These are phyloP conservation scores for Pyrocephalus nanus DNA, from an alignment of 2,797 vertebrate species.

Conservation along the genomic window DNA sequence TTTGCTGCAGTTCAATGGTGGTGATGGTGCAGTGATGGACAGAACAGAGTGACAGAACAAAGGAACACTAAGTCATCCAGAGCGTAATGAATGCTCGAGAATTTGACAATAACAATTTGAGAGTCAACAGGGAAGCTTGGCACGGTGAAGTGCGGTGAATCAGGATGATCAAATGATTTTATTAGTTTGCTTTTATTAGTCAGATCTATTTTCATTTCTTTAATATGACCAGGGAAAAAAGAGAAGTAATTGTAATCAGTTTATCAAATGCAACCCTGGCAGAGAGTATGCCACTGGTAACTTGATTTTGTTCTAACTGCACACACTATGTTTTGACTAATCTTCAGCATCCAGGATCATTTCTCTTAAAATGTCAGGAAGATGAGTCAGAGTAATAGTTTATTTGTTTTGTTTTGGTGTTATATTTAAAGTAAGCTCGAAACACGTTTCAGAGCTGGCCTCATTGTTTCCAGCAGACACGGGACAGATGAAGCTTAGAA, in stretches of 20 bases:
- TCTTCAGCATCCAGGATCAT: not conserved
- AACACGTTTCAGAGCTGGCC: not conserved
- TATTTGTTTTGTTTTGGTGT: conserved; percentile 16
- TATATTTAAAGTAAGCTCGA: conserved; percentile 32
- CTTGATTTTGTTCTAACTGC: conserved; percentile 47
- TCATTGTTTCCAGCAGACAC: conserved; percentile 4
- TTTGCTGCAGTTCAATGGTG: not conserved
- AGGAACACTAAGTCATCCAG: conserved; percentile 48
- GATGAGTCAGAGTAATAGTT: not conserved
- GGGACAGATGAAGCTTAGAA: conserved; percentile 29
- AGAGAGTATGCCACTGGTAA: conserved; percentile 42
- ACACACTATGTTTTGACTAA: conserved; percentile 30
- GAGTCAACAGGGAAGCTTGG: conserved; percentile 79
- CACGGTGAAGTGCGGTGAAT: conserved; percentile 73
- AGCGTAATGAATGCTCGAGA: conserved; percentile 65
- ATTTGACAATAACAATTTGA: conserved; percentile 78
- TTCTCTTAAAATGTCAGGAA: conserved; percentile 9
- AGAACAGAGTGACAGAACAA: conserved; percentile 25
- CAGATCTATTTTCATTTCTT: conserved; percentile 79
- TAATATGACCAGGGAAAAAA: conserved; percentile 75
- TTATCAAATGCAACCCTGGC: conserved; percentile 70
- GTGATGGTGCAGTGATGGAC: conserved; percentile 51
- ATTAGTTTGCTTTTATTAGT: conserved; percentile 82
- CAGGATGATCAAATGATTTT: conserved; percentile 84
- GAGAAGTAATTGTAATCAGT: conserved; percentile 78